Percentiles rank a stretch among this genome's conserved stretches.
phyloP scores from a whole-genome alignment of 2,797 vertebrate species.

The Oreochromis grahami region DNA sequence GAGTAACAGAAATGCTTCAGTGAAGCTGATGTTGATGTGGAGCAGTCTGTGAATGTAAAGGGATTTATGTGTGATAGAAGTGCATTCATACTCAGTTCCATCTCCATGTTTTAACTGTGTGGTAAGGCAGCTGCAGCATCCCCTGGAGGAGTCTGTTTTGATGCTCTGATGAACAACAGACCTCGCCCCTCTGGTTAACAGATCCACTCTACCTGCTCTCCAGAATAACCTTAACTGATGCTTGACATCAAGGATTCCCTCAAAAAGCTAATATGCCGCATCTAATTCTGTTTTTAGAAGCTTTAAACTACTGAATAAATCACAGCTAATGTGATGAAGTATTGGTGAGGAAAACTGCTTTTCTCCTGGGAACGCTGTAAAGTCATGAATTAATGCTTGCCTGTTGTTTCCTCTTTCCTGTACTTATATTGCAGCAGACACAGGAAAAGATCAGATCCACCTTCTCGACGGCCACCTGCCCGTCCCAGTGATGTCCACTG shows the following conservation, averaged over 20 bases:
- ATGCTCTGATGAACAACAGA: background rate
- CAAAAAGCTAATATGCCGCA: background rate
- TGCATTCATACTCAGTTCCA: background rate
- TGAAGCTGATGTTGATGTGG: background rate
- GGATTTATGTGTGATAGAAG: background rate
- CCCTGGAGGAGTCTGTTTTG: conserved; percentile 4
- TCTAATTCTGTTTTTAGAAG: background rate
- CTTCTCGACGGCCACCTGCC: conserved; percentile 85
- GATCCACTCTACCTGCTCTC: background rate
- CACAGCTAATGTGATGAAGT: background rate
- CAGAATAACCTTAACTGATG: background rate
- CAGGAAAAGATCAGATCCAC: conserved; percentile 88
- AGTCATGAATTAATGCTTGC: background rate
- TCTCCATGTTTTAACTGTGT: background rate
- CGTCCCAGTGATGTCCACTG: conserved; percentile 88
- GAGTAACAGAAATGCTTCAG: background rate
- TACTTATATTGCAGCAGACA: conserved; percentile 74
- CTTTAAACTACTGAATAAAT: background rate
- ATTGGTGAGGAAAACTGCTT: background rate
- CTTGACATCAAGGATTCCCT: fast-evolving
- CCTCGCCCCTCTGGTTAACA: background rate
- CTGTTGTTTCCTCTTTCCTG: background rate
- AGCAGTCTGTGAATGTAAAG: background rate
- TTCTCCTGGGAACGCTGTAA: background rate
- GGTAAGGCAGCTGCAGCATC: conserved; percentile 9